These are phyloP conservation scores for Dendronephthya gigantea DNA, from an alignment of 64 coral and sea anemone genomes.

Conservation along the genomic window DNA sequence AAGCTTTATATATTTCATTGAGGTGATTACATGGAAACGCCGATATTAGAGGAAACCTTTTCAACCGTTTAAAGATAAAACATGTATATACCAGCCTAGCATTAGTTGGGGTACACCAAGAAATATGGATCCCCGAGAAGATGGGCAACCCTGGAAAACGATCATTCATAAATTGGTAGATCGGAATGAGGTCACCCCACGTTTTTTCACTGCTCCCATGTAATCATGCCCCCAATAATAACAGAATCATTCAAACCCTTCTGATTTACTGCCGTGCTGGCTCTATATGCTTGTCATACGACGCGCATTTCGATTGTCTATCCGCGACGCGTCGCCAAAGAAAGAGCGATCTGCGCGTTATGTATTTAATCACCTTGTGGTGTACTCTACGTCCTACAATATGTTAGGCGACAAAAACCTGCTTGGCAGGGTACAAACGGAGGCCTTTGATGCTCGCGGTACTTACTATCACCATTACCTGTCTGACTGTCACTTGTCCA, in stretches of 20 bases:
- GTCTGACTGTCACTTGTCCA: neutral
- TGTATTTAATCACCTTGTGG: neutral
- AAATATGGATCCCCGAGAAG: no score
- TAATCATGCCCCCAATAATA: neutral
- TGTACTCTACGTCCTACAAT: constrained; percentile 26
- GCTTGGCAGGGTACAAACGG: constrained; percentile 6
- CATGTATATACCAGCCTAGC: no score
- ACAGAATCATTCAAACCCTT: neutral
- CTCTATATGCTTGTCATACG: neutral
- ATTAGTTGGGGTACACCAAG: no score
- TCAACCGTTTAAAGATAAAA: no score
- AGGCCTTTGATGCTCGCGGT: neutral
- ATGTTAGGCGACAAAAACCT: constrained; percentile 16
- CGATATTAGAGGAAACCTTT: no score
- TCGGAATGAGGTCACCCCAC: neutral
- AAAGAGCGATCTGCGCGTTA: neutral
- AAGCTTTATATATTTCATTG: neutral
- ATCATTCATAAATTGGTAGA: no score
- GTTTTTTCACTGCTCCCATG: neutral
- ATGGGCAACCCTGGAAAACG: no score
- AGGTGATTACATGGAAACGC: constrained; percentile 1
- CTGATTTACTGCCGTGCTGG: neutral
- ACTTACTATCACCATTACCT: neutral
- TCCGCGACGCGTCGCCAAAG: neutral
- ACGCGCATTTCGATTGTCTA: neutral